A percentile compares a stretch with the other conserved stretches of the same genome.
Evolutionary conservation across 1,140 invertebrate genomes (phyloP).

Genomic region (Drosophila suzukii): DNA sequence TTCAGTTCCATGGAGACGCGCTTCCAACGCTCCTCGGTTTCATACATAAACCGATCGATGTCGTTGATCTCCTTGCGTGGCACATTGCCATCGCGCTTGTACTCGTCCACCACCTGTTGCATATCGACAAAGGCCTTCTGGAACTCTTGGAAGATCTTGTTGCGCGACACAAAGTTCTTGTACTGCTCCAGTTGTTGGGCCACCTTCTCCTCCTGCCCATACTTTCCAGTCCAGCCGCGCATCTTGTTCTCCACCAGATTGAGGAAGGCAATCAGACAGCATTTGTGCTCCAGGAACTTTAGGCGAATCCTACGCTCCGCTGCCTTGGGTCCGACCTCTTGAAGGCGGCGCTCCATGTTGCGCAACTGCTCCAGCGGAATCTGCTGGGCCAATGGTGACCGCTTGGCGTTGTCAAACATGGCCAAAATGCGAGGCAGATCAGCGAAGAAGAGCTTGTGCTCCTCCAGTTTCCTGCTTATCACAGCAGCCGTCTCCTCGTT

Average conservation of each 20-base stretch:
- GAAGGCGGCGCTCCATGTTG: constrained; percentile 91
- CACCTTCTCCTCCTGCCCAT: constrained; percentile 93
- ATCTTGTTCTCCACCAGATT: constrained; percentile 95
- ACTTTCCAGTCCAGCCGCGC: constrained; percentile 94
- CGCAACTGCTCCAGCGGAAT: constrained; percentile 92
- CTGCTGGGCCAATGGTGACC: constrained; percentile 87
- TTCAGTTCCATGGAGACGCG: constrained; percentile 94
- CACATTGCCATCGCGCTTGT: constrained; percentile 93
- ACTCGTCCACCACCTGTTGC: constrained; percentile 95
- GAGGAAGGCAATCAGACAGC: constrained; percentile 95
- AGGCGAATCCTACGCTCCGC: constrained; percentile 91
- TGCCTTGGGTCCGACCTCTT: constrained; percentile 89
- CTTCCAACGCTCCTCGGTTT: constrained; percentile 95
- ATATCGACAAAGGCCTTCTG: constrained; percentile 96
- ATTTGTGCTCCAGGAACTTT: constrained; percentile 96
- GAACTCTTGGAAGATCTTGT: constrained; percentile 97
- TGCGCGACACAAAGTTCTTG: constrained; percentile 95
- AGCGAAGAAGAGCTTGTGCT: constrained; percentile 95
- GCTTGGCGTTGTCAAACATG: constrained; percentile 90
- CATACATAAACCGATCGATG: constrained; percentile 93
- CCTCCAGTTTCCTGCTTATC: constrained; percentile 94
- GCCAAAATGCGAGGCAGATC: constrained; percentile 91
- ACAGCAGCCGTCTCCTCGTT: constrained; percentile 94
- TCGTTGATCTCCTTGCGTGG: constrained; percentile 90
- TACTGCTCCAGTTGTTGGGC: constrained; percentile 94